A percentile compares a stretch with the other conserved stretches of the same genome.
Conservation (phyloP, 1,140 invertebrate species). For the Halictus rubicundus region DNA sequence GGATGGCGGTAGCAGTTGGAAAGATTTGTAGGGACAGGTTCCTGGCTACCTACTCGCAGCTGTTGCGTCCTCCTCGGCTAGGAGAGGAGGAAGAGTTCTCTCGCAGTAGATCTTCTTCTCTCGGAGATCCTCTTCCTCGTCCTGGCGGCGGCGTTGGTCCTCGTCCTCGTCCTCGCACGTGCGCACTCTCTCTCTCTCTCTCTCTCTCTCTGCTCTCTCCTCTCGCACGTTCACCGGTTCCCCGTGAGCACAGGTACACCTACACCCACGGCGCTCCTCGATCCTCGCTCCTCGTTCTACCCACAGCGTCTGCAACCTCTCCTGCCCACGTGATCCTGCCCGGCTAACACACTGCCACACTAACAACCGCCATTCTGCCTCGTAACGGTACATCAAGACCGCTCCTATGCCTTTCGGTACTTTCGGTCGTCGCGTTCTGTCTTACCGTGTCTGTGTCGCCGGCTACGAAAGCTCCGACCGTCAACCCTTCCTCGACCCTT, state of each 20-base stretch:
- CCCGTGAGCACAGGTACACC: conserved; percentile 32
- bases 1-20: conserved; percentile 52
- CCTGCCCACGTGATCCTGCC: conserved; percentile 69
- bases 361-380: conserved; percentile 68
- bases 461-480: conserved; percentile 4
- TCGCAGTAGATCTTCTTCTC: conserved; percentile 52
- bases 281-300: background rate
- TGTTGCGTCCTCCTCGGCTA: conserved; percentile 50
- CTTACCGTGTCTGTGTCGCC: background rate
- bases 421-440: conserved; percentile 18
- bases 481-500: background rate
- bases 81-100: conserved; percentile 25
- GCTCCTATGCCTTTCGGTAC: conserved; percentile 56
- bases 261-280: conserved; percentile 36
- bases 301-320: conserved; percentile 56
- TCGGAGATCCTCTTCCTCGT: conserved; percentile 30
- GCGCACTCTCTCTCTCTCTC: too few species aligned
- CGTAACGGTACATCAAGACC: conserved; percentile 71
- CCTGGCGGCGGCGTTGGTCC: conserved; percentile 8
- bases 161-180: too few species aligned
- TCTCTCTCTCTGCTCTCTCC: background rate
- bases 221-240: background rate
- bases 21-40: conserved; percentile 72
- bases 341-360: conserved; percentile 75
- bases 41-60: conserved; percentile 59